Evolutionary conservation across 2,888 invertebrate genomes (phyloP), one percentile per base, ranked within the genome.

Genomic region (Euplexia lucipara): DNA sequence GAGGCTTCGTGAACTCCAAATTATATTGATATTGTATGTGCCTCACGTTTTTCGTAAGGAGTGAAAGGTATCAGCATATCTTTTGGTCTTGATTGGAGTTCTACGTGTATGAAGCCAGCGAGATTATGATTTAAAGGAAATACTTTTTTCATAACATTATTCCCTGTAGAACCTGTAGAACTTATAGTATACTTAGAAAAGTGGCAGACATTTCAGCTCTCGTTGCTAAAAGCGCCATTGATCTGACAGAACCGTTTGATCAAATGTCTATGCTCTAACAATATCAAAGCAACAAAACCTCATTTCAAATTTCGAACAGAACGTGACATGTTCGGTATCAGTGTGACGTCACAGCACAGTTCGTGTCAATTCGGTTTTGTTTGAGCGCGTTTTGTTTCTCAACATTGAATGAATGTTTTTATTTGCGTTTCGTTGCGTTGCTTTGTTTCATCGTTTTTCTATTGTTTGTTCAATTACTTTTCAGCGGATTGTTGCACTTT

Each of bases 11-110:
- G 66, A 60, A 70, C 56, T 66, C 78, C 66, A 72, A 72, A 82
- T 79, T 78, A 79, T 72, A 72, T 79, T 72, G 75, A 77, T 82
- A 79, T 63, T 82, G 79, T 79, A 79, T 80, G 77, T 63, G 49
- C 60, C 66, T 75, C 82, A 77, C 78, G 82, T 79, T 77, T 67
- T 66, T 44, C 47, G 48, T 63, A 51, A 78, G 39, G 37, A 62
- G 42, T 45, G 60, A 67, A 54, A 37, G 42, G 62, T 77, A 67
- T 56, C 73, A 59, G 73, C 67, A 59, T 77, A 67, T 67, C 22
- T 74, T 49, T 54, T 45, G 51, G 56, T 14, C 51, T 52, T 34
- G 45, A 77, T 77, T 77, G 30, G 44, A 72, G 47, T 41, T 54
- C 35, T 47, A 75, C 60, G 75, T 52, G 69, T 69, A 45, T 39